Base-by-base conservation (phyloP, 2,888 invertebrate species). In the Dryobotodes eremita region DNA sequence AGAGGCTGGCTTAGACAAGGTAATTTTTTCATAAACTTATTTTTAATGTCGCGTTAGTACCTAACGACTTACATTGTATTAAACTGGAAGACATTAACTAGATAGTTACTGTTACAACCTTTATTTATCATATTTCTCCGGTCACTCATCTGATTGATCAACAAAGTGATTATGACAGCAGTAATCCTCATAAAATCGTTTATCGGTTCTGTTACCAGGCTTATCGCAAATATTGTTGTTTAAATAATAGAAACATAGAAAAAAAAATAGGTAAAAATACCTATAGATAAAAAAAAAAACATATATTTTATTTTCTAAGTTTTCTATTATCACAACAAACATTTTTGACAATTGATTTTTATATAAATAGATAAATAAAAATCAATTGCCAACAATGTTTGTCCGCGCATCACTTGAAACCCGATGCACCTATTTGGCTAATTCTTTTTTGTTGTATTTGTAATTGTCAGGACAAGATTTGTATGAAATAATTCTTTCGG, bases 21-120 rank as follows among this genome's bases (percentile, higher is more conserved):
- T 77, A 17, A 20, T 31, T 36, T 82, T 65, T 66, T 83, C 6
- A 26, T 50, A n/a, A 48, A 66, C 23, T 48, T 61, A 26, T 23
- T 64, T 66, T 81, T 53, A 20, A 57, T 57, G 8, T 8, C 20
- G 42, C 42, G 53, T 46, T 55, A 53, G 26, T 59, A 48, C 17
- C 8, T 55, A 26, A 57, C 10, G 23, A 46, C 11, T 61, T 42
- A 42, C 6, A 68, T 26, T 55, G 1, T 53, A 17, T 17, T 57
- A 11, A 42, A 26, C 6, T 48, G 20, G 36, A 75, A 53, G 20
- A 26, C 2, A 62, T 48, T 42, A n/a, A n/a, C 23, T 64, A 36
- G 15, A 15, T 4, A 42, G 20, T 3, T 59, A n/a, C 7, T 77
- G 57, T 42, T 65, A 13, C 6, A 17, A 50, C 2, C 20, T 75